phyloP scores from a whole-genome alignment of 2,113 vertebrate genomes.

The Euleptes europaea region DNA sequence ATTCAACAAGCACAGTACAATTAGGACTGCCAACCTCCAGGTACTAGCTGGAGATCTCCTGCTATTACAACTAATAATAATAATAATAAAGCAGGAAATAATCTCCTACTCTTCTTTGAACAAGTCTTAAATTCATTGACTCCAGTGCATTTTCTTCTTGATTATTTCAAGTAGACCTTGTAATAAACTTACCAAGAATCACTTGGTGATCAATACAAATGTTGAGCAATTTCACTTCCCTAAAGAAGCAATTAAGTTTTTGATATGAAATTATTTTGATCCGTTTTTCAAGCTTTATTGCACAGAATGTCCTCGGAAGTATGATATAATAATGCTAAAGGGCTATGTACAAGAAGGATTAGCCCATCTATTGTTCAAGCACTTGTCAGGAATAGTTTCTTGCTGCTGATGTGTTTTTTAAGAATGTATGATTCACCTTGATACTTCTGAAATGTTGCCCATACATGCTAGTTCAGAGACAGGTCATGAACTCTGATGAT shows the following conservation, averaged over 20 bases:
- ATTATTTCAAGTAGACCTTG: neutral
- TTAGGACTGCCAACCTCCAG: too few species aligned
- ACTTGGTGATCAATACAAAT: neutral
- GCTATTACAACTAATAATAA: too few species aligned
- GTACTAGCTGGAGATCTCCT: too few species aligned
- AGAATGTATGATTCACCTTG: neutral
- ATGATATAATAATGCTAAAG: neutral
- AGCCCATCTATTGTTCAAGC: neutral
- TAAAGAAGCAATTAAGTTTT: constrained; percentile 1
- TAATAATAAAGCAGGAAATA: neutral
- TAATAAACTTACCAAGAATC: neutral
- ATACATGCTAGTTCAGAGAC: neutral
- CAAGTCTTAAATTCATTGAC: neutral
- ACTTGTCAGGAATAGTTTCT: constrained; percentile 13
- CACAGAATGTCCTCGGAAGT: neutral
- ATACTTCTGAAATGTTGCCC: neutral
- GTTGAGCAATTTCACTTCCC: neutral
- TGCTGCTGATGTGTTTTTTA: neutral
- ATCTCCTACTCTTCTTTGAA: neutral
- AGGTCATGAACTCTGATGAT: constrained; percentile 37
- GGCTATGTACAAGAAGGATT: constrained; percentile 7
- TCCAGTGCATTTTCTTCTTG: neutral
- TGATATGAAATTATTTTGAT: neutral
- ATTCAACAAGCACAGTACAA: neutral
- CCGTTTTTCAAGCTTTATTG: neutral